Evolutionary conservation across 2,113 vertebrate species (phyloP), one percentile per base, ranked within the genome.

Genomic region (Macaca nemestrina): DNA sequence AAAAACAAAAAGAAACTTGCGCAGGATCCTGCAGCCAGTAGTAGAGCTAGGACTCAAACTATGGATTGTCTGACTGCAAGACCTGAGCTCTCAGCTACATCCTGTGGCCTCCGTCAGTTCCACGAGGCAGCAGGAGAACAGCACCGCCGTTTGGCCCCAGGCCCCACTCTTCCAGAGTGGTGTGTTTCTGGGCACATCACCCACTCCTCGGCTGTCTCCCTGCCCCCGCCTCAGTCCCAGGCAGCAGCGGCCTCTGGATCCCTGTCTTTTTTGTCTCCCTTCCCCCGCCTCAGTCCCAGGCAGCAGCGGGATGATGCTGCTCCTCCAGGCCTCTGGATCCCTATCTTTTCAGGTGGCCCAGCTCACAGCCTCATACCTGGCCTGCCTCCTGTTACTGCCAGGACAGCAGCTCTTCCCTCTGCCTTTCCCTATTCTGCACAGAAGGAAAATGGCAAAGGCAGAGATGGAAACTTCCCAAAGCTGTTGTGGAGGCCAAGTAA

Each of bases 111-210:
- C 61, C 23, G 43, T 5, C 25, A 27, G 22, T 22, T 72, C 35
- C 64, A 64, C 0, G 13, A 52, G 27, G 13, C 3, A 3, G 35
- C 17, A 11, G 75, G 32, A 55, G n/a, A 25, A 8, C 0, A 0
- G 64, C 30, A 18, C 18, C 32, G 35, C 9, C 67, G 57, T n/a
- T 59, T 1, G 20, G 40, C 12, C 35, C 48, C 1, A 22, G 8
- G 35, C 23, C 18, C 23, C 2, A 6, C 76, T n/a, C 27, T 48
- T 22, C 27, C 35, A n/a, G 67, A 30, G 30, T 0, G 40, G 22
- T 6, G 86, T 43, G 61, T 30, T 25, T n/a, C 72, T 73, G 13
- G 2, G 45, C 38, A 7, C 17, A 16, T 18, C 50, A 80, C 73
- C 13, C 22, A 38, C 6, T 35, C n/a, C 73, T 17, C 5, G 17